These are phyloP conservation scores for Halichoeres trimaculatus DNA, from an alignment of 2,113 vertebrate genomes.

Conservation along the genomic window DNA sequence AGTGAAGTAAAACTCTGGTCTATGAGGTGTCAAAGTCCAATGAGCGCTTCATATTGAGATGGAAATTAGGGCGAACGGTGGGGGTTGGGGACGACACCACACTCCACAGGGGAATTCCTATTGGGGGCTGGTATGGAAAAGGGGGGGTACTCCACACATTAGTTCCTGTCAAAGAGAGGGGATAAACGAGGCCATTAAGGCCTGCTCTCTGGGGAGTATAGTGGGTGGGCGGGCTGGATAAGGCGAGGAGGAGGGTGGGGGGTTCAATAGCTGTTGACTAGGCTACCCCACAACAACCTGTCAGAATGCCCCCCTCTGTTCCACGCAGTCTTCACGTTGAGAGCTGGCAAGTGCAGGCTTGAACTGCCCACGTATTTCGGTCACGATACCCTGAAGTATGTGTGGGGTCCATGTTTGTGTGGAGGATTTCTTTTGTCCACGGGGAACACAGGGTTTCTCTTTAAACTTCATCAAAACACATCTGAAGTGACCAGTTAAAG, in stretches of 20 bases:
- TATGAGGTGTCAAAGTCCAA: constrained; percentile 82
- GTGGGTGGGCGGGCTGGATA: constrained; percentile 77
- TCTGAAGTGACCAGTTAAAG: constrained; percentile 21
- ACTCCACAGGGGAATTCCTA: constrained; percentile 77
- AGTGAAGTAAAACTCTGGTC: constrained; percentile 76
- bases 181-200: constrained; percentile 83
- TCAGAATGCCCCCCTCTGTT: constrained; percentile 79
- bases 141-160: constrained; percentile 68
- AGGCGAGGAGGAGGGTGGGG: constrained; percentile 53
- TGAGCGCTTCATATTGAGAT: constrained; percentile 79
- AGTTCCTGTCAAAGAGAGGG: constrained; percentile 78
- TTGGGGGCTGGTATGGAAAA: constrained; percentile 64
- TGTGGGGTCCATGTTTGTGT: constrained; percentile 67
- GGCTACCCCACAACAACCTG: constrained; percentile 83
- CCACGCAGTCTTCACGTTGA: constrained; percentile 54
- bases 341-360: constrained; percentile 74
- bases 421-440: constrained; percentile 14
- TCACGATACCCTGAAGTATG: constrained; percentile 35
- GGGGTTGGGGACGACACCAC: constrained; percentile 65
- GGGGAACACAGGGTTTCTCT: constrained; percentile 9
- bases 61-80: constrained; percentile 74
- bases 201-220: constrained; percentile 72
- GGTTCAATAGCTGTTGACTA: constrained; percentile 81
- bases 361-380: constrained; percentile 54
- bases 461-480: constrained; percentile 57